Conservation (phyloP, 2,888 invertebrate species). For the Heliconius ismenius region DNA sequence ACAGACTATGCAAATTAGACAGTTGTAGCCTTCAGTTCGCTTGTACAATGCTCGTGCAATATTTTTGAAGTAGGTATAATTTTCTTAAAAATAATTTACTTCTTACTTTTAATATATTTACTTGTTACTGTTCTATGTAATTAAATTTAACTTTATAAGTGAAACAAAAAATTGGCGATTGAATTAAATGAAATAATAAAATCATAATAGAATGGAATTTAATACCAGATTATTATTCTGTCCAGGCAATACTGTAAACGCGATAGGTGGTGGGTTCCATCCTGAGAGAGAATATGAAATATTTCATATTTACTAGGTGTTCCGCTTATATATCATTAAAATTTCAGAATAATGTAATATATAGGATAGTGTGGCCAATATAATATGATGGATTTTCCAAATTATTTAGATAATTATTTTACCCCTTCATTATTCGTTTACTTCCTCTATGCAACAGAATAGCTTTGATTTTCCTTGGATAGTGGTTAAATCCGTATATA, state of each 20-base stretch:
- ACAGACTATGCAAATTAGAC: conserved; percentile 30
- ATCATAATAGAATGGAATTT: no score
- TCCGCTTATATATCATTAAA: no score
- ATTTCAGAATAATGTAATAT: no score
- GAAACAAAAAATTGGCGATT: no score
- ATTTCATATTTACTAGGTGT: no score
- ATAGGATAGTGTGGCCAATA: not conserved
- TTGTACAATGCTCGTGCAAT: conserved; percentile 16
- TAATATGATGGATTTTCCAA: not conserved
- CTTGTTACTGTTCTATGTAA: not conserved
- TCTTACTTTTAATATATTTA: not conserved
- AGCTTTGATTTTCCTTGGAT: no score
- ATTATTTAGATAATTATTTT: not conserved
- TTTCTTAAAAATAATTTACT: not conserved
- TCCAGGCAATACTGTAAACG: no score
- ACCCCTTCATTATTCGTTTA: not conserved
- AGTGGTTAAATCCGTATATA: not conserved
- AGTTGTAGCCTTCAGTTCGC: conserved; percentile 29
- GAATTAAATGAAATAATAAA: no score
- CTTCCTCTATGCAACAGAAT: not conserved
- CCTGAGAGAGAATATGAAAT: no score
- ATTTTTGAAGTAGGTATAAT: not conserved
- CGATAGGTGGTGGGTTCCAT: no score
- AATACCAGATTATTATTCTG: no score
- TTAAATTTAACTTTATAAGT: no score